These are phyloP conservation scores for Cossypha niveicapilla DNA, from an alignment of 2,797 vertebrate species.

Conservation along the genomic window DNA sequence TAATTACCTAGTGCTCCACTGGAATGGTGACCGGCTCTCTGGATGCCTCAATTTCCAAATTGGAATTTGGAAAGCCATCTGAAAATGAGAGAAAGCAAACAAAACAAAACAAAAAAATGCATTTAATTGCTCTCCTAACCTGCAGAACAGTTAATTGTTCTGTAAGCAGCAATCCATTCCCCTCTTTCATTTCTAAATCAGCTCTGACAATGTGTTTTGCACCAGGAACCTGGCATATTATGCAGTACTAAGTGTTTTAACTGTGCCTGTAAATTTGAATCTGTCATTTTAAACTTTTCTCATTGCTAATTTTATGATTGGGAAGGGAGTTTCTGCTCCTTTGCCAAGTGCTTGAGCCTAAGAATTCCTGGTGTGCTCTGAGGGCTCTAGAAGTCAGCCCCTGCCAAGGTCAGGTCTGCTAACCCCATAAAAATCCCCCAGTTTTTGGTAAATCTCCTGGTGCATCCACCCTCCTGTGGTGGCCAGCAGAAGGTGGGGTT, in stretches of 20 bases:
- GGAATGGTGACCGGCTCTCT: neutral
- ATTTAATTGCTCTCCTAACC: neutral
- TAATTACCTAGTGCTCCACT: neutral
- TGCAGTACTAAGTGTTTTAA: neutral
- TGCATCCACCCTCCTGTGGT: rapidly evolving
- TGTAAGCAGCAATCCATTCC: neutral
- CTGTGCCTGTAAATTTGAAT: neutral
- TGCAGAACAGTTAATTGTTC: neutral
- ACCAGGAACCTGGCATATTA: neutral
- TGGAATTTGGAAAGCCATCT: neutral
- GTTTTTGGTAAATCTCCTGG: neutral
- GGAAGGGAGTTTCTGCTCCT: neutral
- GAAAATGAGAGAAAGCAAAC: neutral
- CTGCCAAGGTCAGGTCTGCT: neutral
- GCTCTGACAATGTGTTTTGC: neutral
- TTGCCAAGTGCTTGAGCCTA: neutral
- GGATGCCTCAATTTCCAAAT: neutral
- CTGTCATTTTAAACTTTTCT: neutral
- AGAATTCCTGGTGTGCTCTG: neutral
- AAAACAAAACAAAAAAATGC: neutral
- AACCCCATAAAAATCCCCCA: neutral
- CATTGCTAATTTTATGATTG: neutral
- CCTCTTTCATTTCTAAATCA: neutral
- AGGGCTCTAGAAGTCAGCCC: neutral
- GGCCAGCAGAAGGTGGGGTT: neutral